Evolutionary conservation across 2,113 vertebrate species (phyloP), one percentile per base, ranked within the genome.

Genomic region (Stercorarius parasiticus): DNA sequence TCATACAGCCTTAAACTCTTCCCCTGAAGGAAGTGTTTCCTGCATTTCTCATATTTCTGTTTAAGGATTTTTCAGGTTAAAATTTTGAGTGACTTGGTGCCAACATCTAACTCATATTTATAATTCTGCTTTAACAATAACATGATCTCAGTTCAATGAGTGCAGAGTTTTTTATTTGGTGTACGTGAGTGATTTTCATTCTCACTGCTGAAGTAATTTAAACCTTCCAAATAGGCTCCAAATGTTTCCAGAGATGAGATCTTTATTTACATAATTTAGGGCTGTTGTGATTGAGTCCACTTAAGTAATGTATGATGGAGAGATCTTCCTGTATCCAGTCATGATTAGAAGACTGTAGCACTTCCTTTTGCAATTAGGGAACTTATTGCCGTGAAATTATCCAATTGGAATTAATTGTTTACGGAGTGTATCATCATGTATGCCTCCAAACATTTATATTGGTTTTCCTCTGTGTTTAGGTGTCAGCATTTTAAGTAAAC

Each of bases 401-500:
- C 45, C 91, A 76, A 90, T 21, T 91, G 14, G 73, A 85, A 30
- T 88, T 92, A 92, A 95, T 93, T 96, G 80, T 77, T 69, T 73
- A 80, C 70, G 23, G 25, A 82, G 12, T 52, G 4, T 58, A 42
- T 70, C 76, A 80, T 78, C 76, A 66, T 8, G 21, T 71, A 56
- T 9, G 9, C 1, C 29, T 95, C 66, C 62, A 86, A 93, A 36
- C 11, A 36, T 40, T 87, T 42, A 12, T 69, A 13, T 14, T 11
- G 19, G 2, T 93, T 96, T 97, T 59, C 23, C 58, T 87, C 59
- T 86, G 32, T 88, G 34, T 82, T 86, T 88, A 74, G 67, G 11
- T 65, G 80, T 94, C 82, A 92, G 76, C 45, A 55, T 94, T 83
- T 96, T 77, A 40, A 88, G 76, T 77, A 93, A 95, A 82, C 23